Percentiles rank a stretch among this genome's conserved stretches.
Conservation (phyloP, 30 jellyfish, hydroid and myxozoan species). For the Sanderia malayensis region DNA sequence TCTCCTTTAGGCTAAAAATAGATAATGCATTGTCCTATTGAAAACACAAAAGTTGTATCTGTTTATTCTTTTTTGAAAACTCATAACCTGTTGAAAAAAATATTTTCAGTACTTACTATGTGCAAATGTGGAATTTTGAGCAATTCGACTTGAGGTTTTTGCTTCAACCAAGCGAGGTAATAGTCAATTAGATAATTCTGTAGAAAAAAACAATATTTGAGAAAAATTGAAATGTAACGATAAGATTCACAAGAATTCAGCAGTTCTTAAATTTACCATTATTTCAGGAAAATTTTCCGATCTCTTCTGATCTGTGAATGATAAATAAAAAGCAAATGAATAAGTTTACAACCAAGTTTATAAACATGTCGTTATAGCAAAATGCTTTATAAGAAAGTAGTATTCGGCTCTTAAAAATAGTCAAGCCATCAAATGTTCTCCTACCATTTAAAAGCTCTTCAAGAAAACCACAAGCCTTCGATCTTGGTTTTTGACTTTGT, state of each 20-base stretch:
- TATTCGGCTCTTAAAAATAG: too few relatives aligned
- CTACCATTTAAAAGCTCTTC: conserved; percentile 57
- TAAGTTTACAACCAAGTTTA: background rate
- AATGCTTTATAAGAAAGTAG: too few relatives aligned
- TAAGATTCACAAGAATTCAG: too few relatives aligned
- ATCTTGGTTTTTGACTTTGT: background rate
- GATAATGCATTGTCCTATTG: too few relatives aligned
- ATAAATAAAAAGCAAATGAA: background rate
- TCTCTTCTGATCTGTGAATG: background rate
- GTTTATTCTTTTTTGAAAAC: too few relatives aligned
- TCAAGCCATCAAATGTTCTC: too few relatives aligned
- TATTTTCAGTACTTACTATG: conserved; percentile 3
- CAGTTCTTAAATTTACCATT: background rate
- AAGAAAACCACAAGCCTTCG: conserved; percentile 46
- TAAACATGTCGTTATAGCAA: too few relatives aligned
- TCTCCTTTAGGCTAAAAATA: conserved; percentile 85
- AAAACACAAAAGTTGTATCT: too few relatives aligned
- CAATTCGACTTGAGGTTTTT: background rate
- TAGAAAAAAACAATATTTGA: too few relatives aligned
- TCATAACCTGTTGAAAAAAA: too few relatives aligned
- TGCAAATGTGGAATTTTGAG: background rate
- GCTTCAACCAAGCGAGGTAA: background rate
- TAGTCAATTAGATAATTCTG: background rate
- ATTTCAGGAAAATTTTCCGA: background rate
- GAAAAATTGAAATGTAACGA: too few relatives aligned